phyloP scores from a whole-genome alignment of 1,140 invertebrate genomes.

The Bombyx mandarina region DNA sequence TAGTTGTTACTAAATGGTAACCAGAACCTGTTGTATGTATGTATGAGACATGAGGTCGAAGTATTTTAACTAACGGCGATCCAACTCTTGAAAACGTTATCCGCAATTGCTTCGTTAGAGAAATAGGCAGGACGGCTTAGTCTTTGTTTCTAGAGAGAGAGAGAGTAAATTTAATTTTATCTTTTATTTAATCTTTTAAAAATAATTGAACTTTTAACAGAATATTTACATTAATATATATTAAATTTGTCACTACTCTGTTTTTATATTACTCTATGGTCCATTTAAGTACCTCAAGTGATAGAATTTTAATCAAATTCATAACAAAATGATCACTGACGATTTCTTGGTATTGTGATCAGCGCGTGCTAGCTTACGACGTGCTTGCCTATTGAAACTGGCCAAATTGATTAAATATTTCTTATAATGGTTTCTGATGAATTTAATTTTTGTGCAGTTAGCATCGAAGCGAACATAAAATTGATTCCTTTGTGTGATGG shows the following conservation, averaged over 20 bases:
- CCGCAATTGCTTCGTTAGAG: too few relatives aligned
- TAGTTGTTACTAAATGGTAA: not conserved
- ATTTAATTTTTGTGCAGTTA: slow-evolving; percentile 21
- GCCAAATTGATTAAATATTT: slow-evolving; percentile 62
- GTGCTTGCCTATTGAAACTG: slow-evolving; percentile 42
- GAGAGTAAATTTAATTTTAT: too few relatives aligned
- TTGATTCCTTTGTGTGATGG: slow-evolving; percentile 1
- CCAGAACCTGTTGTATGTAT: too few relatives aligned
- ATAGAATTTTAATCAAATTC: slow-evolving; percentile 66
- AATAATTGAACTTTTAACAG: too few relatives aligned
- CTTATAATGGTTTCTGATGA: slow-evolving; percentile 29
- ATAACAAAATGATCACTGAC: slow-evolving; percentile 49
- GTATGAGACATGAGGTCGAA: too few relatives aligned
- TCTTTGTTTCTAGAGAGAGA: too few relatives aligned
- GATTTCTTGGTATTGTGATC: slow-evolving; percentile 39
- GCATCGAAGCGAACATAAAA: not conserved
- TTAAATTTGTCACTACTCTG: too few relatives aligned
- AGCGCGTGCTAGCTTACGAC: slow-evolving; percentile 41
- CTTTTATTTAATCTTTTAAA: too few relatives aligned
- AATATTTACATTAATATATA: too few relatives aligned
- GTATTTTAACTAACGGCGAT: too few relatives aligned
- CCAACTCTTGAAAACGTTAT: too few relatives aligned
- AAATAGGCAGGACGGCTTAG: too few relatives aligned
- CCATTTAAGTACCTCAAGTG: slow-evolving; percentile 23
- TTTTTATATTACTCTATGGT: slow-evolving; percentile 27